A percentile compares a stretch with the other conserved stretches of the same genome.
These are phyloP conservation scores for Chironomus tentans DNA, from an alignment of 2,888 invertebrate species.

Conservation along the genomic window DNA sequence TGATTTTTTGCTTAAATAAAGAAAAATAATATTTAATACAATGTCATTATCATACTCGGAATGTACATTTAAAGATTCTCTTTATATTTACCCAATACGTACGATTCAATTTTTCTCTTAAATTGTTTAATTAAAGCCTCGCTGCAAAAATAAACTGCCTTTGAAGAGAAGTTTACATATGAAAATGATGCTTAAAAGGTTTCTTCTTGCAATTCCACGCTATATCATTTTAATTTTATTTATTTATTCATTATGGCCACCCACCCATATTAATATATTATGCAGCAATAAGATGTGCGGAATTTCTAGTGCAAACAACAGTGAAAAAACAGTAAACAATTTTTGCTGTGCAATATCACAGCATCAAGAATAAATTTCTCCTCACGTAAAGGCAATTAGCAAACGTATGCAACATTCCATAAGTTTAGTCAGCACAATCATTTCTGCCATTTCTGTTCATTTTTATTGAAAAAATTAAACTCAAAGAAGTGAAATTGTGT, in stretches of 20 bases:
- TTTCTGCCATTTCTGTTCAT: neutral
- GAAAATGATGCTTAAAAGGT: no score
- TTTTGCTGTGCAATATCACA: neutral
- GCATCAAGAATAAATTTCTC: slow-evolving; percentile 10
- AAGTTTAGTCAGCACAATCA: neutral
- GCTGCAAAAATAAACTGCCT: no score
- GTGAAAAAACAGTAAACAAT: neutral
- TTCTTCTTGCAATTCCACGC: no score
- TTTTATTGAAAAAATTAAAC: neutral
- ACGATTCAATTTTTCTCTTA: neutral
- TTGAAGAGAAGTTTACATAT: no score
- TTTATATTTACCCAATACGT: neutral
- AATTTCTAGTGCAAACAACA: neutral
- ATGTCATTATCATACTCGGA: neutral
- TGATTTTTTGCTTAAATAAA: neutral
- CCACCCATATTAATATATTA: neutral
- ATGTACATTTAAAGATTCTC: neutral
- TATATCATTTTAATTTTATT: neutral
- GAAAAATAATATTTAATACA: neutral
- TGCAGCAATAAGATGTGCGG: neutral
- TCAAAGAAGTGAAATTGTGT: slow-evolving; percentile 4
- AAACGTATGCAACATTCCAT: slow-evolving; percentile 16
- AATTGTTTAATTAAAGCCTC: neutral
- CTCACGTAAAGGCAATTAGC: slow-evolving; percentile 23
- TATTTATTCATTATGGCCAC: neutral